These are phyloP conservation scores for Dryadula phaetusa DNA, from an alignment of 2,888 invertebrate genomes.

Conservation along the genomic window DNA sequence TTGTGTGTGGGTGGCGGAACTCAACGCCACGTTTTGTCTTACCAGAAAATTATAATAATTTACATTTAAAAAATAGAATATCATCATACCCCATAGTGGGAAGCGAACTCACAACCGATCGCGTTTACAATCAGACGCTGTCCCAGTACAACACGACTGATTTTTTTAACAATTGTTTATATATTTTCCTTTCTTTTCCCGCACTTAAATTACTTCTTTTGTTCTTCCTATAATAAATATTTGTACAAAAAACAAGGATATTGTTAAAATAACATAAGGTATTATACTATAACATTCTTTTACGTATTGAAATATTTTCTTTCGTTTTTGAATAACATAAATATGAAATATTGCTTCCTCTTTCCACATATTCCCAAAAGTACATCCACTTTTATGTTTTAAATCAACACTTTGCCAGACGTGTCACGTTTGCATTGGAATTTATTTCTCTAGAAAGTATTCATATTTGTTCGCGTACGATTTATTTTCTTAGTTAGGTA, in stretches of 20 bases:
- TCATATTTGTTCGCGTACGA: background rate
- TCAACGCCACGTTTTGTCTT: no score
- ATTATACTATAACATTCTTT: background rate
- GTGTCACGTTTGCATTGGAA: slow-evolving; percentile 12
- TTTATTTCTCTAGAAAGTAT: slow-evolving; percentile 10
- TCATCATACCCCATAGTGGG: no score
- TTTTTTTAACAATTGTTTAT: no score
- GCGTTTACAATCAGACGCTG: no score
- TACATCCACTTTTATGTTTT: slow-evolving; percentile 11
- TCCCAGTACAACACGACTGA: no score
- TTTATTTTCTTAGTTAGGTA: slow-evolving; percentile 7
- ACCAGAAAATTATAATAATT: no score
- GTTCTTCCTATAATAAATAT: no score
- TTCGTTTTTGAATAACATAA: background rate
- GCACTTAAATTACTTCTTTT: no score
- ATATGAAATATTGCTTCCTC: background rate
- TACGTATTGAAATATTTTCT: background rate
- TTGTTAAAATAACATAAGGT: background rate
- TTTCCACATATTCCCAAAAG: slow-evolving; percentile 11
- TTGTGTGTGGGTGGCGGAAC: no score
- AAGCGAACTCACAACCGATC: no score
- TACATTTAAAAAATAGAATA: no score
- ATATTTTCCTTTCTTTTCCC: no score
- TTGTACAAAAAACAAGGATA: background rate
- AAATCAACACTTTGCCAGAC: slow-evolving; percentile 23